These are phyloP conservation scores for Drosophila simulans DNA, from an alignment of 1,140 invertebrate genomes.

Conservation along the genomic window DNA sequence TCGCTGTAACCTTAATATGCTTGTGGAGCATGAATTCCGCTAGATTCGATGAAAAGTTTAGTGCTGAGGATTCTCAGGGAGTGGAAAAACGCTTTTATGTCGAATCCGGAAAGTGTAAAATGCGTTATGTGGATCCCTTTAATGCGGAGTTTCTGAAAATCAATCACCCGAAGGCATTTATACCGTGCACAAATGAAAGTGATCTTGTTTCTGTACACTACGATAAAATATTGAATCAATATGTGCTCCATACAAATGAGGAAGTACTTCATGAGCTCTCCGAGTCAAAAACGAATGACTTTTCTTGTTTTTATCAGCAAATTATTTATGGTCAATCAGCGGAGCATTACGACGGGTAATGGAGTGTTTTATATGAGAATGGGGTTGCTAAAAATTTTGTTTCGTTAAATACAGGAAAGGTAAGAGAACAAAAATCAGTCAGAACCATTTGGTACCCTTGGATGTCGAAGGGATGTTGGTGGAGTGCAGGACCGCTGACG, in stretches of 20 bases:
- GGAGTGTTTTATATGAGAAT: too few relatives aligned
- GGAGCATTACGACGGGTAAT: slow-evolving; percentile 50
- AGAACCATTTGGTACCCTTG: slow-evolving; percentile 42
- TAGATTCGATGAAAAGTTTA: neutral
- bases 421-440: slow-evolving; percentile 16
- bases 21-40: neutral
- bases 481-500: slow-evolving; percentile 22
- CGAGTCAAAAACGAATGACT: slow-evolving; percentile 1
- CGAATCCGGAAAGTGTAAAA: slow-evolving; percentile 32
- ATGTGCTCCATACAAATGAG: slow-evolving; percentile 47
- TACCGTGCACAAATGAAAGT: slow-evolving; percentile 55
- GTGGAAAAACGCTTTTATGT: slow-evolving; percentile 27
- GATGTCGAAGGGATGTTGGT: slow-evolving; percentile 53
- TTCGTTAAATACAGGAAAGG: slow-evolving; percentile 3
- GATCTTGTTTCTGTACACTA: slow-evolving; percentile 36
- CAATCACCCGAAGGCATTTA: slow-evolving; percentile 38
- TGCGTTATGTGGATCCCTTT: slow-evolving; percentile 57
- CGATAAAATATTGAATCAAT: slow-evolving; percentile 22
- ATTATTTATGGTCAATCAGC: slow-evolving; percentile 22
- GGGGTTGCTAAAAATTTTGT: too few relatives aligned
- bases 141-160: slow-evolving; percentile 22
- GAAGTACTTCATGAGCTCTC: slow-evolving; percentile 20
- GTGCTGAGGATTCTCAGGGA: neutral
- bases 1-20: neutral
- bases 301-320: slow-evolving; percentile 48